Evolutionary conservation across 2,113 vertebrate genomes (phyloP).

Genomic region (Dascyllus trimaculatus): DNA sequence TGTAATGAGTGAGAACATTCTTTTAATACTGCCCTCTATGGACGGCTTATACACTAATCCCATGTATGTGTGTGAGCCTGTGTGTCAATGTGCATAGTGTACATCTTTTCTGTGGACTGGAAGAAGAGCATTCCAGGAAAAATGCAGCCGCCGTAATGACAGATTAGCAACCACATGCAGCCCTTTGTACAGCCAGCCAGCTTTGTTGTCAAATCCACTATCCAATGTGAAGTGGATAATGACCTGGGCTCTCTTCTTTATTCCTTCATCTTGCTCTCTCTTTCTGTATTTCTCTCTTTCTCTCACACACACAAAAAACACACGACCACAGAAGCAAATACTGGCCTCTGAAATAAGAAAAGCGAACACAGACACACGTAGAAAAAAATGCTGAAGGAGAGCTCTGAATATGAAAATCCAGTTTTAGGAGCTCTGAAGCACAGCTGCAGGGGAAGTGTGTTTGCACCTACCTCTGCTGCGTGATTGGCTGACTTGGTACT

Average conservation of each 20-base stretch:
- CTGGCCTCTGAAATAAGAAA: background rate
- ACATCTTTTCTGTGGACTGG: slow-evolving; percentile 28
- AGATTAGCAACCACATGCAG: slow-evolving; percentile 61
- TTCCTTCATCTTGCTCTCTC: background rate
- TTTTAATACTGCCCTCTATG: slow-evolving; percentile 59
- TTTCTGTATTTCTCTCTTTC: slow-evolving; percentile 2
- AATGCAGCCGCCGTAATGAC: slow-evolving; percentile 56
- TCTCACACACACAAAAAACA: background rate
- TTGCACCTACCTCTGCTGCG: slow-evolving; percentile 59
- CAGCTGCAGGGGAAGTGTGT: slow-evolving; percentile 67
- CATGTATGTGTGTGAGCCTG: slow-evolving; percentile 35
- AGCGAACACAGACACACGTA: background rate
- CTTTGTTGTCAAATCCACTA: slow-evolving; percentile 67
- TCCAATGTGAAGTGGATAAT: slow-evolving; percentile 55
- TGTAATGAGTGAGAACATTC: slow-evolving; percentile 68
- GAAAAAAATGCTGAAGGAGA: slow-evolving; percentile 1
- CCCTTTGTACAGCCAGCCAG: slow-evolving; percentile 46
- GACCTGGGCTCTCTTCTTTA: slow-evolving; percentile 13
- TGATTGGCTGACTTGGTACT: slow-evolving; percentile 84
- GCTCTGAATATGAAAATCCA: slow-evolving; percentile 30
- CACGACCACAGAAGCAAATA: background rate
- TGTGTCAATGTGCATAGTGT: background rate
- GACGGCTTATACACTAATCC: slow-evolving; percentile 70
- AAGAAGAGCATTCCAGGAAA: slow-evolving; percentile 57
- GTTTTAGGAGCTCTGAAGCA: slow-evolving; percentile 50